A percentile compares a stretch with the other conserved stretches of the same genome.
Evolutionary conservation across 1,140 invertebrate species (phyloP).

Genomic region (Agrypnia vestita): DNA sequence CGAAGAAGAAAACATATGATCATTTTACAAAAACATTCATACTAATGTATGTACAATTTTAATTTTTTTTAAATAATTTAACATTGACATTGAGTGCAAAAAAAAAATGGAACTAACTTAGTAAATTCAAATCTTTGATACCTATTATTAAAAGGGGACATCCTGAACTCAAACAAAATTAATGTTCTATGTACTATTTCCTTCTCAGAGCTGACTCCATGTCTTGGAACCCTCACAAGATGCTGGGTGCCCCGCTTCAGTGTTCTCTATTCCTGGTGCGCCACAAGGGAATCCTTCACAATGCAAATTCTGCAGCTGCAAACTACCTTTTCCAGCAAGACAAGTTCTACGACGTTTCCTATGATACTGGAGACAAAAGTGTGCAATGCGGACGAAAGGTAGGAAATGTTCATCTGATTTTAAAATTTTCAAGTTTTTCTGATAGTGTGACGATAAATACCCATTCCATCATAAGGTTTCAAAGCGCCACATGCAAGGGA

Average conservation of each 20-base stretch:
- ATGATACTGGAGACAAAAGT: constrained; percentile 94
- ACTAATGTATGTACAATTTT: too few species aligned
- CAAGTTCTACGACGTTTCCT: constrained; percentile 92
- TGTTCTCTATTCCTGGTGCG: constrained; percentile 87
- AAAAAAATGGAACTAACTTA: background rate
- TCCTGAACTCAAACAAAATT: too few species aligned
- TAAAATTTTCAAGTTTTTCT: too few species aligned
- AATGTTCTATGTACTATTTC: too few species aligned
- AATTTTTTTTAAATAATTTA: too few species aligned
- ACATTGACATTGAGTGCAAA: too few species aligned
- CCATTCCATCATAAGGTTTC: background rate
- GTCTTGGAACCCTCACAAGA: constrained; percentile 96
- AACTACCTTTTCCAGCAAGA: constrained; percentile 94
- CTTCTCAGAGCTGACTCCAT: constrained; percentile 79
- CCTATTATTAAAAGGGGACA: too few species aligned
- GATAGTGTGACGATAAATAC: too few species aligned
- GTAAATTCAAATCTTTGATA: background rate
- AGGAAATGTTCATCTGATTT: too few species aligned
- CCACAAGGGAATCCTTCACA: constrained; percentile 78
- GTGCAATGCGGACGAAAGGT: constrained; percentile 94
- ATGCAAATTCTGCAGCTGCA: constrained; percentile 85
- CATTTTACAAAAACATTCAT: too few species aligned
- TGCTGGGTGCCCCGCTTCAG: constrained; percentile 90
- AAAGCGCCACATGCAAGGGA: background rate
- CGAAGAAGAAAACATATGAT: too few species aligned